Evolutionary conservation across 2,113 vertebrate genomes (phyloP), one percentile per base, ranked within the genome.

Genomic region (Echinops telfairi): DNA sequence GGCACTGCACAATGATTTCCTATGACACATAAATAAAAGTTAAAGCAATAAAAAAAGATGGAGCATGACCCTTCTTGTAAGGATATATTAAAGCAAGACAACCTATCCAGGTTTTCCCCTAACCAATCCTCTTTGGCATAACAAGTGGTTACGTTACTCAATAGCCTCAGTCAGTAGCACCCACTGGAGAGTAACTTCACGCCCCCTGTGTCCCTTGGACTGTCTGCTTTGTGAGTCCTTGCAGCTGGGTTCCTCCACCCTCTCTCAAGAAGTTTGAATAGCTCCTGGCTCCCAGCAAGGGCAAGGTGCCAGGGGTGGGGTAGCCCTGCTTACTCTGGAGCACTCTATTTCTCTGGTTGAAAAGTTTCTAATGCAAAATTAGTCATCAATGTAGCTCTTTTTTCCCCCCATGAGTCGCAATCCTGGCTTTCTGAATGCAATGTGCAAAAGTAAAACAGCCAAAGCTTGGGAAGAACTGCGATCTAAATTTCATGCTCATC

Each of bases 371-470:
- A 96, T 95, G 90, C 95, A 70, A 95, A 95, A 90, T 96, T 95
- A 95, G 90, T 96, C 97, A 96, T 90, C 94, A 83, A 75, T 95
- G 89, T 92, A 95, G 95, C 80, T 88, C 85, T 95, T 97, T 94
- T 95, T 95, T 92, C 94, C 40, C 95, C 94, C 40, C 95, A 93
- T 94, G 86, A 92, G 86, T 86, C 90, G 93, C 58, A 91, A 93
- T 79, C 40, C 88, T 90, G 92, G 76, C 92, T 95, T 93, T 94
- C 73, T 94, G 66, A 90, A 90, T 96, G 84, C 88, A 95, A 88
- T 86, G 73, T 86, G 95, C 89, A 78, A 53, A 95, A 95, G 66
- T 94, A 62, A 97, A 94, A 88, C 75, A 93, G 40, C 86, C 90
- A 92, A 92, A 86, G 75, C 92, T 73, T 66, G 90, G 86, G 88